phyloP scores from a whole-genome alignment of 2,113 vertebrate genomes.

The Myotis davidii region DNA sequence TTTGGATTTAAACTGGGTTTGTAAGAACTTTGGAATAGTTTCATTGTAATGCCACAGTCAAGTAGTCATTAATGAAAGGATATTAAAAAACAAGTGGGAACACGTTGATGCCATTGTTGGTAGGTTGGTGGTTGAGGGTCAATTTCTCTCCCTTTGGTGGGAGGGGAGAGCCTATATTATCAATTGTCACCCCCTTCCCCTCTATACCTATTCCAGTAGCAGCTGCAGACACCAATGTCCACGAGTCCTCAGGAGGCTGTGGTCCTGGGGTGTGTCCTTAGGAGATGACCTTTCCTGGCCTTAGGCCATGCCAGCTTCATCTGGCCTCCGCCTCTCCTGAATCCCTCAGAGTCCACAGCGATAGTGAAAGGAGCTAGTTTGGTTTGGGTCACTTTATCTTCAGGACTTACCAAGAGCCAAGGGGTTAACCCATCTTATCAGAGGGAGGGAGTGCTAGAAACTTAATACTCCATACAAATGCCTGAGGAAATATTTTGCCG shows the following conservation, averaged over 20 bases:
- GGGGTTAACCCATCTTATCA: slow-evolving; percentile 28
- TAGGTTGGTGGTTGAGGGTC: slow-evolving; percentile 73
- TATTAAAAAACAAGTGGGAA: slow-evolving; percentile 38
- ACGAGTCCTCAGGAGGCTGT: not conserved
- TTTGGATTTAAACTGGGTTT: slow-evolving; percentile 77
- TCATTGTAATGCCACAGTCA: slow-evolving; percentile 58
- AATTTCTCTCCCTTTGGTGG: slow-evolving; percentile 76
- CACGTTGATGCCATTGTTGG: slow-evolving; percentile 25
- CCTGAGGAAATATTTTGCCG: slow-evolving; percentile 43
- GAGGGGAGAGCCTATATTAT: slow-evolving; percentile 53
- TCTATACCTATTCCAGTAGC: not conserved
- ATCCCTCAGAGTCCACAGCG: not conserved
- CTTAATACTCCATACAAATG: slow-evolving; percentile 42
- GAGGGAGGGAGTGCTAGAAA: slow-evolving; percentile 60
- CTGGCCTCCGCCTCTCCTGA: slow-evolving; percentile 35
- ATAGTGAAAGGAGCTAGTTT: not conserved
- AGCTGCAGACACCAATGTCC: slow-evolving; percentile 41
- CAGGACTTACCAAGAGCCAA: slow-evolving; percentile 11
- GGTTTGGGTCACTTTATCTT: slow-evolving; percentile 46
- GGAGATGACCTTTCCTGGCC: not conserved
- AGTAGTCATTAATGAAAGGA: slow-evolving; percentile 61
- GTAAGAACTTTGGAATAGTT: slow-evolving; percentile 67
- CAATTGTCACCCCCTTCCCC: slow-evolving; percentile 30
- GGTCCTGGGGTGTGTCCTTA: not conserved
- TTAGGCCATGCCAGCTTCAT: not conserved